Base-by-base conservation (phyloP, 2,113 vertebrate species). In the Platysteira castanea region DNA sequence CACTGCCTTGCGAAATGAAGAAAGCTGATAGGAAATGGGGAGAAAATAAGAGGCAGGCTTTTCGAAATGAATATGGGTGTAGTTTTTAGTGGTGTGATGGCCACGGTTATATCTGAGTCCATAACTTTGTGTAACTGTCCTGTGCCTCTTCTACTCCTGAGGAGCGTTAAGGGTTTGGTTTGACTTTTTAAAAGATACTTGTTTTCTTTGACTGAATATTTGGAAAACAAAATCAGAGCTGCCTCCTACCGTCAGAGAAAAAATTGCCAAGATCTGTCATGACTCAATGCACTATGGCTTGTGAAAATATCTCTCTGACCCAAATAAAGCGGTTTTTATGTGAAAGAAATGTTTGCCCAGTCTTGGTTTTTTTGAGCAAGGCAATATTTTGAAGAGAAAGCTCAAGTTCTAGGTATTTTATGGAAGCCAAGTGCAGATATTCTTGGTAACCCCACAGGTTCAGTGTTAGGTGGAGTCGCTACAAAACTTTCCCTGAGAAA, bases 261-360 rank as follows among this genome's bases (percentile, higher is more conserved):
- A 80, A 86, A 57, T 10, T 13, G 35, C 10, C 0, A 2, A 44
- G 14, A 68, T 41, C 22, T 46, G 6, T 31, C 42, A 53, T 13
- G 7, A 37, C 84, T 76, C 41, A 20, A 10, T 13, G 11, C 35
- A 10, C 76, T 27, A 24, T 1, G 18, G 28, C 7, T 73, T 46
- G 61, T 39, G 59, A 73, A 91, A 86, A 82, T 69, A 28, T 52
- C 27, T 42, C 17, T 88, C 41, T 73, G 44, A 76, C 31, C 49
- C 28, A 46, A 37, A 41, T 8, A 5, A 5, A 4, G 1, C 1
- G 0, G 3, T 42, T 44, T 78, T 61, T 15, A 15, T n/a, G 13
- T 49, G 53, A 82, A 75, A 68, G 6, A 84, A 44, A 8, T 16
- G 8, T 21, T 89, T 87, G 7, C 8, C 4, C 46, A 49, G 33